Percentiles rank a stretch among this genome's conserved stretches.
Conservation (phyloP, 2,113 vertebrate species). For the Promerops cafer region DNA sequence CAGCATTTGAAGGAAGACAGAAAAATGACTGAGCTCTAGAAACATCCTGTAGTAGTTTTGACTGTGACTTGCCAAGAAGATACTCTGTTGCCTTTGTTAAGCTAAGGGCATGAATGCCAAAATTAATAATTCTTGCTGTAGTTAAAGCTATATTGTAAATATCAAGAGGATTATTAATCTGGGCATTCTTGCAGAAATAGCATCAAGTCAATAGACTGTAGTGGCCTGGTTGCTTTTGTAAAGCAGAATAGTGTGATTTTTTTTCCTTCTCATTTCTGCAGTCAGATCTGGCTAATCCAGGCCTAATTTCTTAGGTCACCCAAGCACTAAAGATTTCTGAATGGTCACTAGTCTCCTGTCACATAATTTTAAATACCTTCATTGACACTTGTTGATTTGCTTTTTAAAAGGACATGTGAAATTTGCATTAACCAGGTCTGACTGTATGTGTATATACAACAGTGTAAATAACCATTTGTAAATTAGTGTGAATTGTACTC, state of each 20-base stretch:
- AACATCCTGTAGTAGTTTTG: conserved; percentile 54
- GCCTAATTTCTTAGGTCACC: background rate
- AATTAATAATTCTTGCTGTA: conserved; percentile 57
- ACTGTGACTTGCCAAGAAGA: conserved; percentile 68
- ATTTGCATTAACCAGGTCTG: conserved; percentile 64
- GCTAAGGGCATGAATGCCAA: conserved; percentile 68
- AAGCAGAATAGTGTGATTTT: conserved; percentile 64
- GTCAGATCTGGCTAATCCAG: conserved; percentile 64
- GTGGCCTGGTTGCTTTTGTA: conserved; percentile 78
- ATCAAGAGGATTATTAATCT: conserved; percentile 57
- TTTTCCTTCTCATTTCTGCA: conserved; percentile 46
- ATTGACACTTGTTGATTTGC: background rate
- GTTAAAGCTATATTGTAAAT: conserved; percentile 69
- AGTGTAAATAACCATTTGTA: conserved; percentile 79
- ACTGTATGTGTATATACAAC: conserved; percentile 73
- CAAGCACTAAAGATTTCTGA: background rate
- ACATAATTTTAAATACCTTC: background rate
- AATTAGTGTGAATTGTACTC: conserved; percentile 76
- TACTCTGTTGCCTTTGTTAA: conserved; percentile 71
- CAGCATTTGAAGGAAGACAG: background rate
- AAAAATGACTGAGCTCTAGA: conserved; percentile 36
- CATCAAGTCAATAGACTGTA: conserved; percentile 73
- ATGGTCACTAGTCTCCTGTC: background rate
- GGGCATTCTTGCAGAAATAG: conserved; percentile 66
- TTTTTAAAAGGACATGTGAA: background rate